A percentile compares a stretch with the other conserved stretches of the same genome.
Conservation (phyloP, 2,797 vertebrate species). For the Aulostomus chinensis region DNA sequence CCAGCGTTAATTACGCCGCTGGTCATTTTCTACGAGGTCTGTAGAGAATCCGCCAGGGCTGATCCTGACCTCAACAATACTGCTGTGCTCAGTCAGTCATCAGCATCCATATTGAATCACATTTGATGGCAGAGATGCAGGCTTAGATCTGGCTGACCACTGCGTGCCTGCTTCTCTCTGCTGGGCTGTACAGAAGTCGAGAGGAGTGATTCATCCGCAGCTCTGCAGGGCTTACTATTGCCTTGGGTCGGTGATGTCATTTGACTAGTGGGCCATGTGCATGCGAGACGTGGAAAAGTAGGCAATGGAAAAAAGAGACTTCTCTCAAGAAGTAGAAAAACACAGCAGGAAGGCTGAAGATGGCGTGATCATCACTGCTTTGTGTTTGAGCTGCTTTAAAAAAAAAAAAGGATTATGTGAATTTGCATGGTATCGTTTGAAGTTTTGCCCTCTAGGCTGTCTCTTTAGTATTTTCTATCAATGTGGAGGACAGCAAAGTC, state of each 20-base stretch:
- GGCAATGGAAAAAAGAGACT: conserved; percentile 2
- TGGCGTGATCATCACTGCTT: too few species aligned
- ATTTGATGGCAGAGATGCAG: conserved; percentile 44
- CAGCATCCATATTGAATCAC: conserved; percentile 37
- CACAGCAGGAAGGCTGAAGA: too few species aligned
- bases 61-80: conserved; percentile 24
- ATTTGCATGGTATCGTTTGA: neutral
- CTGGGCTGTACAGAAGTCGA: conserved; percentile 23
- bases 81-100: conserved; percentile 38
- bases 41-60: conserved; percentile 1
- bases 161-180: conserved; percentile 44
- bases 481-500: neutral
- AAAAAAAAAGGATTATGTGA: neutral
- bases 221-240: conserved; percentile 39
- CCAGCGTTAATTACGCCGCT: conserved; percentile 2
- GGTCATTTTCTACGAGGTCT: conserved; percentile 8
- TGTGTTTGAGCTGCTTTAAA: neutral
- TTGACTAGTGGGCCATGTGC: conserved; percentile 24
- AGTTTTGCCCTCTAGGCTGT: neutral
- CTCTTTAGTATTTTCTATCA: neutral
- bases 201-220: conserved; percentile 58
- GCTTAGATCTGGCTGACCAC: conserved; percentile 15
- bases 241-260: conserved; percentile 63
- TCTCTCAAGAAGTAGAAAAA: too few species aligned
- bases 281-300: conserved; percentile 5